phyloP scores from a whole-genome alignment of 2,888 invertebrate species.

The Ferdinandea cuprea region DNA sequence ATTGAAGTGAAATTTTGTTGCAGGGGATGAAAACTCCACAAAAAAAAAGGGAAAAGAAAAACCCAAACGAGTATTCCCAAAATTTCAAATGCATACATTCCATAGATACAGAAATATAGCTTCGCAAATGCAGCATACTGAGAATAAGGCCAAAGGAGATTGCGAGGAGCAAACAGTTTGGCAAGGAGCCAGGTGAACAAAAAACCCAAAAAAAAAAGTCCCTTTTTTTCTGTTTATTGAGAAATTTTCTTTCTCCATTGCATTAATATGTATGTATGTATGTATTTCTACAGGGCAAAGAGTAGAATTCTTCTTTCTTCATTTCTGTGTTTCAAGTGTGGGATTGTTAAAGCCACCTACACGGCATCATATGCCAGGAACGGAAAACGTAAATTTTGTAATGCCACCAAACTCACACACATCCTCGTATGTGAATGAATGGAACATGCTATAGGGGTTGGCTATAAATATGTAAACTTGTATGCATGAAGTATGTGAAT shows the following conservation, averaged over 20 bases:
- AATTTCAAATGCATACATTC: neutral
- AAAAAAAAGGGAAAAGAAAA: neutral
- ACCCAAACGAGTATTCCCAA: too few species aligned
- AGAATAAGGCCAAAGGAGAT: constrained; percentile 60
- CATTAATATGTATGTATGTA: constrained; percentile 22
- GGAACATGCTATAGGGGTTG: too few species aligned
- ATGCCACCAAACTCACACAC: constrained; percentile 4
- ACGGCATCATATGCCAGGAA: constrained; percentile 30
- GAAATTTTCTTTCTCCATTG: constrained; percentile 22
- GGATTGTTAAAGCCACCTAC: constrained; percentile 57
- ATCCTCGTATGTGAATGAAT: too few species aligned
- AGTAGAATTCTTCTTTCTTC: constrained; percentile 14
- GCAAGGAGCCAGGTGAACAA: constrained; percentile 52
- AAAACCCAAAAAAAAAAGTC: neutral
- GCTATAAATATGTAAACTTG: neutral
- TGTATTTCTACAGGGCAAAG: constrained; percentile 29
- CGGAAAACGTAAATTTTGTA: constrained; percentile 23
- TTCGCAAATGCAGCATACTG: neutral
- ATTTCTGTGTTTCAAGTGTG: constrained; percentile 27
- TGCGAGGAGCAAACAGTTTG: constrained; percentile 44
- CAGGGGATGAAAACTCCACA: neutral
- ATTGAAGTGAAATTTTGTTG: constrained; percentile 5
- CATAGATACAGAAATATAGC: neutral
- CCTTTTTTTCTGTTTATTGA: constrained; percentile 10
- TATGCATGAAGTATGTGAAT: constrained; percentile 25